Base-by-base conservation (phyloP, 2,797 vertebrate species). In the Chaunax sp. region DNA sequence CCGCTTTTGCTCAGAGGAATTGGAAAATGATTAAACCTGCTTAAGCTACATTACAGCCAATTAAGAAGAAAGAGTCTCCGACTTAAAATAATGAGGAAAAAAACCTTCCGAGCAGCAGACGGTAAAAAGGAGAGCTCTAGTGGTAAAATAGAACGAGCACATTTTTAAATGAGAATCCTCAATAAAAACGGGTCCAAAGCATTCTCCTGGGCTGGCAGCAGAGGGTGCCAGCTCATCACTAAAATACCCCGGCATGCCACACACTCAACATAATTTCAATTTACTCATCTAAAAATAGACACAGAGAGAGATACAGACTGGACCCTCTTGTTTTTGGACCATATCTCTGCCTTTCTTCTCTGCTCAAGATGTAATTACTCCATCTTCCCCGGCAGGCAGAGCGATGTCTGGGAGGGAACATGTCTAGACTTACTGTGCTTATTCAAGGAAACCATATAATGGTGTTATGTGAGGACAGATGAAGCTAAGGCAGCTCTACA, bases 151-250 rank as follows among this genome's bases (percentile, higher is more conserved):
- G 33, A 80, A 66, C 14, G 3, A 51, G 43, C 43, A 26, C 35
- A 53, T 55, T 49, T 33, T 58, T 6, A 41, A 46, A 73, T 43
- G 20, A 66, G 46, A 59, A 38, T 56, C 40, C 43, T 53, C 30
- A 33, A 33, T 20, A 22, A 63, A n/a, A 41, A 13, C 0, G 22
- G 38, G 14, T 43, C 49, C 0, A 53, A 50, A 51, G 81, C 77
- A 87, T 90, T 92, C 88, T 89, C 72, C 64, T 80, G 1, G 9
- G 3, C 74, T 18, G 67, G 68, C 92, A 92, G 91, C 89, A 93
- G 92, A 93, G 91, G 92, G 92, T 57, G 92, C 92, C 89, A 93
- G 70, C 79, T 81, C 83, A 81, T 81, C 83, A 92, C 76, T 68
- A 62, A 89, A 81, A 65, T 33, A 63, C 14, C 43, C 16, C 49